These are phyloP conservation scores for Pitta sordida DNA, from an alignment of 2,113 vertebrate genomes.

Conservation along the genomic window DNA sequence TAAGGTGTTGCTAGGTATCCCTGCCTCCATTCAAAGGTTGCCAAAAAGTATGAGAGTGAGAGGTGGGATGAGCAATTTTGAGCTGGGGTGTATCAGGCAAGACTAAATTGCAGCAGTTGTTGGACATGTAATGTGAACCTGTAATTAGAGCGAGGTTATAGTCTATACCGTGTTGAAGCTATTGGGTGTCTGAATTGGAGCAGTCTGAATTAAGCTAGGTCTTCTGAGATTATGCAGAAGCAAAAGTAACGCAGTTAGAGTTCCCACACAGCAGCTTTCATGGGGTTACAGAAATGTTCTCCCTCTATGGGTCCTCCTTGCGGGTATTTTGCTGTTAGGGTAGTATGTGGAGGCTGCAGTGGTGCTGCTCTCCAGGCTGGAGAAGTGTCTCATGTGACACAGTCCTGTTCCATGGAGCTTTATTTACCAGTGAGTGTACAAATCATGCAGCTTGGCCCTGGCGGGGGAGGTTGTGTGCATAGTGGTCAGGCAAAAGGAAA, in stretches of 20 bases:
- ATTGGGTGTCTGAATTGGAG: constrained; percentile 52
- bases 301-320: not conserved
- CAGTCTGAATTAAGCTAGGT: not conserved
- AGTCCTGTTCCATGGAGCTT: not conserved
- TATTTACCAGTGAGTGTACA: not conserved
- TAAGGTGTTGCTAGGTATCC: not conserved
- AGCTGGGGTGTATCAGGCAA: constrained; percentile 14
- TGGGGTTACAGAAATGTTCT: not conserved
- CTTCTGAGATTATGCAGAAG: not conserved
- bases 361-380: not conserved
- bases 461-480: not conserved
- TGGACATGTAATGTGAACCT: constrained; percentile 64
- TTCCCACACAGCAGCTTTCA: not conserved
- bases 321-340: not conserved
- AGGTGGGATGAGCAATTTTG: constrained; percentile 24
- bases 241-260: not conserved
- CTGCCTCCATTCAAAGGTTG: not conserved
- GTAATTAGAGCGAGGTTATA: constrained; percentile 70
- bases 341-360: not conserved
- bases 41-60: constrained; percentile 3
- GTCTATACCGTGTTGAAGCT: constrained; percentile 39
- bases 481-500: not conserved
- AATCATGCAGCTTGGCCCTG: fast-evolving
- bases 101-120: constrained; percentile 66
- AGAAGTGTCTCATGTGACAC: not conserved